Conservation (phyloP, 2,797 vertebrate genomes). For the Pitangus sulphuratus region DNA sequence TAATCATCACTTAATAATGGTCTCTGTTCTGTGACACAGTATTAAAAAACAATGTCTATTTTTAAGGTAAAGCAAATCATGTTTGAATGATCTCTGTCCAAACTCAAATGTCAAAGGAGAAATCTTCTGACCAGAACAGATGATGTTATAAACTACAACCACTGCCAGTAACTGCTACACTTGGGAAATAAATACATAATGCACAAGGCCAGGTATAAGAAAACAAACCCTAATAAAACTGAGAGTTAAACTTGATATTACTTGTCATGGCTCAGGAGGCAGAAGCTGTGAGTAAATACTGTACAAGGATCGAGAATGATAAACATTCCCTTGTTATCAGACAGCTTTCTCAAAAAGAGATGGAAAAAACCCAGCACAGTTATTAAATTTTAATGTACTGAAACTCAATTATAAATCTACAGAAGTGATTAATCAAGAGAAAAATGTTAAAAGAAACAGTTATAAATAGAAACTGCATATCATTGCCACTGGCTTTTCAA, state of each 20-base stretch:
- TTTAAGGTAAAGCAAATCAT: not conserved
- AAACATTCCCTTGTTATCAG: not conserved
- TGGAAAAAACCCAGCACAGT: not conserved
- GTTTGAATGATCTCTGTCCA: not conserved
- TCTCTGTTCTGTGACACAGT: not conserved
- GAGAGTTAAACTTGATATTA: not conserved
- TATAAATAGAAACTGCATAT: not conserved
- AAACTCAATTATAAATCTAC: not conserved
- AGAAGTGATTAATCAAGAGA: not conserved
- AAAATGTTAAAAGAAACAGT: not conserved
- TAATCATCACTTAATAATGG: not conserved
- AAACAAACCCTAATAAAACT: not conserved
- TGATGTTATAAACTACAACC: not conserved
- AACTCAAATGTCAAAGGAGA: not conserved
- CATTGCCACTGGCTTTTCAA: not conserved
- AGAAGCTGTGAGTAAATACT: not conserved
- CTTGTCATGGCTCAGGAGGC: not conserved
- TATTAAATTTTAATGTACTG: not conserved
- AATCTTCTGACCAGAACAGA: not conserved
- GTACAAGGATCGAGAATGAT: not conserved
- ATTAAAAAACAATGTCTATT: not conserved
- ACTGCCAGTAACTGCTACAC: not conserved
- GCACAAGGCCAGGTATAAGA: not conserved
- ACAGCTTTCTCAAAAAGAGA: not conserved
- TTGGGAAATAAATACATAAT: not conserved